Percentiles rank a stretch among this genome's conserved stretches.
Conservation (phyloP, 2,797 vertebrate genomes). For the Xiphorhynchus erythropygius region DNA sequence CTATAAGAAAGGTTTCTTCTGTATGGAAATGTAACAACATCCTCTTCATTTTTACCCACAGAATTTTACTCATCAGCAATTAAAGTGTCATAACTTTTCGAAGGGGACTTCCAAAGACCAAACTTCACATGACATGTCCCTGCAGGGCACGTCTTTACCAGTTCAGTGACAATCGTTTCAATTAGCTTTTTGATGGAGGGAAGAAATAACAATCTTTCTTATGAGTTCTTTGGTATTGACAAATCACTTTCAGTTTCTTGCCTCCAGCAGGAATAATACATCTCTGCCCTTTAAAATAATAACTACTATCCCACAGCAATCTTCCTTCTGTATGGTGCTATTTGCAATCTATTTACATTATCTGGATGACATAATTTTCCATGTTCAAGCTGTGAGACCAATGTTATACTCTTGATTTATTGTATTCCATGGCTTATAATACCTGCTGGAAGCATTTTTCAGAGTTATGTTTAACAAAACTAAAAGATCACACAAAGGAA, state of each 20-base stretch:
- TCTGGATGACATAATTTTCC: slow-evolving; percentile 12
- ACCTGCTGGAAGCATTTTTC: background rate
- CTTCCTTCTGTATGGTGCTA: background rate
- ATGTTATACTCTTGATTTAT: background rate
- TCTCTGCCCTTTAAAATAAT: background rate
- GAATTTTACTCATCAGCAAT: background rate
- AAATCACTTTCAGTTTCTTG: background rate
- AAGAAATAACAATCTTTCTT: background rate
- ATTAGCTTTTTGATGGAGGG: background rate
- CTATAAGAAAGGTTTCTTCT: background rate
- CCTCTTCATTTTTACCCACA: background rate
- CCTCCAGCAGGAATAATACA: background rate
- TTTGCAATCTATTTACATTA: slow-evolving; percentile 27
- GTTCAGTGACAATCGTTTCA: background rate
- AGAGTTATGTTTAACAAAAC: background rate
- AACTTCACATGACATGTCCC: background rate
- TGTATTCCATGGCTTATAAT: background rate
- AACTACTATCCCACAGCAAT: background rate
- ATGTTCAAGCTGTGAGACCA: background rate
- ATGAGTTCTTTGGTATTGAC: background rate
- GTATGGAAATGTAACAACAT: background rate
- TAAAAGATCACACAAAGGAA: background rate
- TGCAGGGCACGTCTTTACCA: background rate
- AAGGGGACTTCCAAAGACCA: background rate
- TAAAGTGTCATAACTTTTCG: background rate